Evolutionary conservation across 2,113 vertebrate species (phyloP), one percentile per base, ranked within the genome.

Genomic region (Hyperoodon ampullatus): DNA sequence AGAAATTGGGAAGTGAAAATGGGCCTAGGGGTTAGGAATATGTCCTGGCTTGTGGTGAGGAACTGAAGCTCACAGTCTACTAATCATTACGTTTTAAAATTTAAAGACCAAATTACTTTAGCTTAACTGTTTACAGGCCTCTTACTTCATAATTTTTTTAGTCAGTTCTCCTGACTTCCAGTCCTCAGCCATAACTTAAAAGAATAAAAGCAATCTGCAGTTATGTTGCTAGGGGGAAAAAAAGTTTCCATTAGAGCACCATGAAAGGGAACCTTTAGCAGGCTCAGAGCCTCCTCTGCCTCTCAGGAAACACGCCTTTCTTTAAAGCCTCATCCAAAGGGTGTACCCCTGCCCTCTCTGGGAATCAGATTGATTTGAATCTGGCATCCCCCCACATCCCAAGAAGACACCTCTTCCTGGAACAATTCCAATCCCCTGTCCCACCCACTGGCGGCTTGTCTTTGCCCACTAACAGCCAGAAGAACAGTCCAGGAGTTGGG

Each of bases 1-100:
- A 9, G n/a, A 82, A 88, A 74, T 85, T 86, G 39, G 65, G 30
- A 89, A 95, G 33, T 95, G 33, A 90, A 97, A 83, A 55, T 53
- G 53, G 24, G 18, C 35, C 60, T 92, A 14, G 24, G 71, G 35
- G 24, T 66, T 84, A 35, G 68, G 24, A 93, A 61, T 84, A 33
- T n/a, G 60, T 39, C 8, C 53, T 95, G 83, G 15, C 23, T 96
- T 90, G 1, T 94, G 23, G 39, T 9, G 13, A 82, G 82, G 28
- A 95, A 78, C 50, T 42, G 50, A 88, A 28, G 65, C 28, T 60
- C 28, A 53, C 28, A 61, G 30, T 74, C 28, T 35, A 28, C 66
- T 89, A 30, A 39, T 82, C 30, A 42, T 77, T 63, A 18, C 33
- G 15, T 85, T 81, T 89, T 89, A 86, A 60, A 4, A 82, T 74